phyloP scores from a whole-genome alignment of 2,113 vertebrate species.

The Cranoglanis bouderius region DNA sequence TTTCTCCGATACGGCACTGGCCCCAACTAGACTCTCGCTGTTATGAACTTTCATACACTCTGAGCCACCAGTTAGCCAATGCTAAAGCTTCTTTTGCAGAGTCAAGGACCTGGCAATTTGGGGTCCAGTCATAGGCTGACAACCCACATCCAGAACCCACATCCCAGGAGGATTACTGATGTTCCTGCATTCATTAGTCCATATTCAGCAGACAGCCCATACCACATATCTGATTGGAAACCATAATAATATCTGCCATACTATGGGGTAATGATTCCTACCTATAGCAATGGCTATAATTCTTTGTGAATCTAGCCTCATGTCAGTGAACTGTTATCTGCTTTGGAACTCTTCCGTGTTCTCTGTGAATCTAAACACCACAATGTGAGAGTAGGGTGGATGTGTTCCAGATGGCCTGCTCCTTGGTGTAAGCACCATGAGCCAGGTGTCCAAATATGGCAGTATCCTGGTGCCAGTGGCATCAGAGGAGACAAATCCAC shows the following conservation, averaged over 20 bases:
- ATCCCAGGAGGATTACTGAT: background rate
- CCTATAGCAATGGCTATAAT: background rate
- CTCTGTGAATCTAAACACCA: background rate
- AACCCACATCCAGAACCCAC: background rate
- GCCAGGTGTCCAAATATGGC: slow-evolving; percentile 10
- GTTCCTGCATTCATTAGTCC: background rate
- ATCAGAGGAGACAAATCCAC: background rate
- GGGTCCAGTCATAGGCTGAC: background rate
- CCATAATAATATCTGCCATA: background rate
- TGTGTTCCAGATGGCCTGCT: slow-evolving; percentile 18
- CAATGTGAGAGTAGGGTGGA: background rate
- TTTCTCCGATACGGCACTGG: too few relatives aligned
- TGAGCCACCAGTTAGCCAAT: background rate
- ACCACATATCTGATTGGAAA: background rate
- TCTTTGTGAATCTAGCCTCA: background rate
- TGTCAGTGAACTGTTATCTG: background rate
- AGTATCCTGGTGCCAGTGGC: background rate
- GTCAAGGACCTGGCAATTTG: background rate
- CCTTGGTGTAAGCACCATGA: background rate
- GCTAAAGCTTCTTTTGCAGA: too few relatives aligned
- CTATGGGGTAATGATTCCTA: background rate
- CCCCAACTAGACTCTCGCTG: too few relatives aligned
- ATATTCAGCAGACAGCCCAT: background rate
- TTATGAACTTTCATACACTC: background rate
- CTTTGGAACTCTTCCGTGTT: background rate